These are phyloP conservation scores for Desmodus rotundus DNA, from an alignment of 2,113 vertebrate species.

Conservation along the genomic window DNA sequence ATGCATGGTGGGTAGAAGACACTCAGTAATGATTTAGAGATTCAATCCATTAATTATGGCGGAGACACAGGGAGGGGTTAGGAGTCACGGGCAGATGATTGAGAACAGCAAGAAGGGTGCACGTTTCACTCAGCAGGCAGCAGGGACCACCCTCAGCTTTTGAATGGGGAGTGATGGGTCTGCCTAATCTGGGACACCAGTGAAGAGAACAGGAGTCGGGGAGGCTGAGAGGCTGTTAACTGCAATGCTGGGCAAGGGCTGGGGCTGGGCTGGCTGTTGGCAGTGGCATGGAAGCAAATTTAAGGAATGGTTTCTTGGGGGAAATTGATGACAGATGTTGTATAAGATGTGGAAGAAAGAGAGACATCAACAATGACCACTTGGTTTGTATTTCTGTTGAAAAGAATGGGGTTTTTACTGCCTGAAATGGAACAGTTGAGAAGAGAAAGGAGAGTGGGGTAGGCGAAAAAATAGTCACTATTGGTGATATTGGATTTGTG, in stretches of 20 bases:
- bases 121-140: neutral
- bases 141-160: neutral
- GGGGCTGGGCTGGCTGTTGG: no score
- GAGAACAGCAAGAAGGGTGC: neutral
- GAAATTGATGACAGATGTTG: neutral
- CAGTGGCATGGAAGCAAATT: rapidly evolving
- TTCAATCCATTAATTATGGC: neutral
- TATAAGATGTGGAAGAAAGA: neutral
- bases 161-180: neutral
- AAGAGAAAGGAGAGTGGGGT: neutral
- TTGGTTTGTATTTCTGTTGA: neutral
- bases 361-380: neutral
- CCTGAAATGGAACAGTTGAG: neutral
- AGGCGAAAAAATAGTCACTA: neutral
- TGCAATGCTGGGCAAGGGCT: no score
- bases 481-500: neutral
- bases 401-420: neutral
- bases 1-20: neutral
- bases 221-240: neutral
- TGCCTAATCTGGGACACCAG: no score
- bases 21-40: rapidly evolving
- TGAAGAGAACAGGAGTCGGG: neutral
- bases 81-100: rapidly evolving
- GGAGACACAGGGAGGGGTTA: neutral
- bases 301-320: neutral